These are phyloP conservation scores for Sterrhoptilus dennistouni DNA, from an alignment of 2,113 vertebrate genomes.

Conservation along the genomic window DNA sequence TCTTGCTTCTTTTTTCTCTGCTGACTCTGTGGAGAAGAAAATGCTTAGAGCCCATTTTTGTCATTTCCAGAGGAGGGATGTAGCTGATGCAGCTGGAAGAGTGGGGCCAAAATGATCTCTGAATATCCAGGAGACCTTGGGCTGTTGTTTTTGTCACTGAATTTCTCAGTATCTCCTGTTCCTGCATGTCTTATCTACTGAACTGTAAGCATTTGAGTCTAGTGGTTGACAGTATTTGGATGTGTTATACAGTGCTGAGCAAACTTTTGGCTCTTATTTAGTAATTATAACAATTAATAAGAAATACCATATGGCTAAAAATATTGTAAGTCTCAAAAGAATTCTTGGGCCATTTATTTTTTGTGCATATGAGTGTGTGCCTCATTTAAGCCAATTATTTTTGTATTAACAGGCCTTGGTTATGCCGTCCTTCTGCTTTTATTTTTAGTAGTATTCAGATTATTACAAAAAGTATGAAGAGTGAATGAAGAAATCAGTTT, in stretches of 20 bases:
- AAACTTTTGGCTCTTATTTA: constrained; percentile 3
- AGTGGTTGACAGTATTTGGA: neutral
- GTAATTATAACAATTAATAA: constrained; percentile 31
- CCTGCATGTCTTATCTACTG: neutral
- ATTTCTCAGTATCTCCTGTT: neutral
- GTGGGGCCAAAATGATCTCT: neutral
- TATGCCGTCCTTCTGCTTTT: constrained; percentile 64
- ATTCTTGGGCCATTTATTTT: constrained; percentile 45
- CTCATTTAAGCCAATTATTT: constrained; percentile 67
- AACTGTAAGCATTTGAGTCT: neutral
- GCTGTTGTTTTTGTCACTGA: neutral
- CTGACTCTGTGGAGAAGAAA: neutral
- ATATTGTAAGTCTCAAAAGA: constrained; percentile 41
- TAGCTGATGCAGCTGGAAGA: neutral
- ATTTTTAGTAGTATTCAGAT: constrained; percentile 68
- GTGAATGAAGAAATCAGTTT: constrained; percentile 29
- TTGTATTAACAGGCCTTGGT: constrained; percentile 53
- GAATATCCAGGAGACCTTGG: neutral
- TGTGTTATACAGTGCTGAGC: neutral
- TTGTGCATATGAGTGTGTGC: constrained; percentile 17
- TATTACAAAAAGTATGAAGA: constrained; percentile 68
- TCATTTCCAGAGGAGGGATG: neutral
- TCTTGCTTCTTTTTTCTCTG: neutral
- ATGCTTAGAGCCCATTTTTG: neutral
- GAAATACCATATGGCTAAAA: constrained; percentile 55